A percentile compares a stretch with the other conserved stretches of the same genome.
These are phyloP conservation scores for Colletes latitarsis DNA, from an alignment of 1,140 invertebrate genomes.

Conservation along the genomic window DNA sequence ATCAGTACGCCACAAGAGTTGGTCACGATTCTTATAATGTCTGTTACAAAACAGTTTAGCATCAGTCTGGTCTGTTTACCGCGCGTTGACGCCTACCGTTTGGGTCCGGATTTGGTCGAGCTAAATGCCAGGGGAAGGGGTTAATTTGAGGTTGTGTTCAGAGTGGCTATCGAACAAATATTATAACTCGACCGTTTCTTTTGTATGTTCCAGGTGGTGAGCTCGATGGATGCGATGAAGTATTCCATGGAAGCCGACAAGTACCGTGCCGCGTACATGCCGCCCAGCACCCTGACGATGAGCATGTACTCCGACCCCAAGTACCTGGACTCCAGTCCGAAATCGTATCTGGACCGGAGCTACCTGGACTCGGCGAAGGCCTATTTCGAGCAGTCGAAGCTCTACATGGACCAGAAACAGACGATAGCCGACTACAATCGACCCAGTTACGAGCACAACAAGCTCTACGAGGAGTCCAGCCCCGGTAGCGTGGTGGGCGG, in stretches of 20 bases:
- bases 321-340: constrained; percentile 83
- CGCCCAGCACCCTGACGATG: constrained; percentile 83
- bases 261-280: constrained; percentile 87
- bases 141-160: too few species aligned
- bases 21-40: too few species aligned
- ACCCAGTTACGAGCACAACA: constrained; percentile 79
- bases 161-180: too few species aligned
- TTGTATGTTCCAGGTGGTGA: constrained; percentile 83
- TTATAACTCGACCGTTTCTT: not conserved
- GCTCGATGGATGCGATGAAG: constrained; percentile 89
- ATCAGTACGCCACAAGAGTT: too few species aligned
- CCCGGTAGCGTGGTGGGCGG: constrained; percentile 77
- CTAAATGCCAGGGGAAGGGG: too few species aligned
- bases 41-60: too few species aligned
- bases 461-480: constrained; percentile 87
- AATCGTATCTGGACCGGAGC: constrained; percentile 86
- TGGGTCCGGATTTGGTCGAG: too few species aligned
- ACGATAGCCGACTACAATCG: constrained; percentile 79
- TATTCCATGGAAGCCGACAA: constrained; percentile 89
- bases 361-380: constrained; percentile 88
- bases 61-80: too few species aligned
- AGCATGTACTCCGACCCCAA: constrained; percentile 87
- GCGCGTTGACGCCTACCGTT: too few species aligned
- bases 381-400: constrained; percentile 88
- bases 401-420: constrained; percentile 89